These are phyloP conservation scores for Fissipunctia ypsillon DNA, from an alignment of 2,888 invertebrate species.

Conservation along the genomic window DNA sequence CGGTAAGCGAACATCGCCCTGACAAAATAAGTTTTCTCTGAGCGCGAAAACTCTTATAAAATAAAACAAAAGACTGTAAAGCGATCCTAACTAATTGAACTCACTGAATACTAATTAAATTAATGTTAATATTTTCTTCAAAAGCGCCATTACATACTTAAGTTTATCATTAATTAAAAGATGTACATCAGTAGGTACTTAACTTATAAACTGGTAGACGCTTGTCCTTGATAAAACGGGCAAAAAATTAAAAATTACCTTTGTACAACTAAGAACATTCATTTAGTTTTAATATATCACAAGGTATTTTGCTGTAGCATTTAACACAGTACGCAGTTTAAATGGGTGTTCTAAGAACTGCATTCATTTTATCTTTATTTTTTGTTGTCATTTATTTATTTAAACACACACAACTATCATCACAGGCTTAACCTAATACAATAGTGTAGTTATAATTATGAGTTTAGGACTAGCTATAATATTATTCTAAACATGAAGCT, in stretches of 20 bases:
- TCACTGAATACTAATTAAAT: slow-evolving; percentile 39
- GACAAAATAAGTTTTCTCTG: not conserved
- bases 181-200: slow-evolving; percentile 1
- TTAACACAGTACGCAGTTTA: no score
- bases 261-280: not conserved
- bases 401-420: no score
- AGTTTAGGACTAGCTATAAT: no score
- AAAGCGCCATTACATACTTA: slow-evolving; percentile 15
- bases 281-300: not conserved
- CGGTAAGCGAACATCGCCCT: not conserved
- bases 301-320: no score
- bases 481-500: no score
- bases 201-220: slow-evolving; percentile 23
- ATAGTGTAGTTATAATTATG: no score
- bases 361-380: no score
- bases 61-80: slow-evolving; percentile 29
- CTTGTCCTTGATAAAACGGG: not conserved
- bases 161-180: slow-evolving; percentile 41
- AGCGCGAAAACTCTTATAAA: slow-evolving; percentile 1
- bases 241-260: slow-evolving; percentile 33
- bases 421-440: no score
- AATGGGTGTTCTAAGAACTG: not conserved
- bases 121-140: slow-evolving; percentile 38
- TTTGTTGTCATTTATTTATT: no score
- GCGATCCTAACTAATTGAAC: slow-evolving; percentile 29